Evolutionary conservation across 2,888 invertebrate species (phyloP).

Genomic region (Abscondita cerata): DNA sequence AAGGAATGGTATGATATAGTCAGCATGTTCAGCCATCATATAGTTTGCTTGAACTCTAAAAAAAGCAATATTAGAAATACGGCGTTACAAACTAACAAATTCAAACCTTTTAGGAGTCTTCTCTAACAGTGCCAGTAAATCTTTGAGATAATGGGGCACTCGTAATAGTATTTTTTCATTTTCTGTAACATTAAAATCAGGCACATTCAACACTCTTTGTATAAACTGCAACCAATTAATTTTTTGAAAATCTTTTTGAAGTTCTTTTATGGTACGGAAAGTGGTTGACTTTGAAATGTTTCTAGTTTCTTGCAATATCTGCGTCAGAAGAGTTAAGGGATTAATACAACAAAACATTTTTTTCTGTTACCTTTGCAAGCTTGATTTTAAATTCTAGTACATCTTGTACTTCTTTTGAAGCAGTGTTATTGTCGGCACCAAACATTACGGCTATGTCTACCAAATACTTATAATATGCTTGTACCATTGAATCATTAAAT

Average conservation of each 20-base stretch:
- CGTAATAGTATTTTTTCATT: constrained; percentile 61
- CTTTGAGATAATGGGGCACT: constrained; percentile 57
- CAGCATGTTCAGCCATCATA: constrained; percentile 89
- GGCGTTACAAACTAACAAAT: not conserved
- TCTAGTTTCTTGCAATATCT: not conserved
- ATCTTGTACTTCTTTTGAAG: constrained; percentile 39
- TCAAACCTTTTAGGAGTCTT: constrained; percentile 37
- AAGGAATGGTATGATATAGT: constrained; percentile 80
- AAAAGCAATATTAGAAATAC: not conserved
- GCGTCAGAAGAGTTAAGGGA: not conserved
- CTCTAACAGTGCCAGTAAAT: constrained; percentile 46
- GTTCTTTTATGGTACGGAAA: constrained; percentile 57
- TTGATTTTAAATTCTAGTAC: constrained; percentile 40
- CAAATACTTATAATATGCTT: constrained; percentile 41
- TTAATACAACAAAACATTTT: not conserved
- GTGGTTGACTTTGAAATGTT: not conserved
- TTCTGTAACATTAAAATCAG: constrained; percentile 44
- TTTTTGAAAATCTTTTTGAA: constrained; percentile 55
- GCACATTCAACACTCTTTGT: constrained; percentile 55
- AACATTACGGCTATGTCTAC: constrained; percentile 42
- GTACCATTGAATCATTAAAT: constrained; percentile 22
- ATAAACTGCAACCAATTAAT: constrained; percentile 60
- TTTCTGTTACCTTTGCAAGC: constrained; percentile 36
- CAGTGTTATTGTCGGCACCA: constrained; percentile 39
- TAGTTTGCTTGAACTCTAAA: constrained; percentile 84